Evolutionary conservation across 1,140 invertebrate genomes (phyloP), one percentile per base, ranked within the genome.

Genomic region (Drosophila pectinifera): DNA sequence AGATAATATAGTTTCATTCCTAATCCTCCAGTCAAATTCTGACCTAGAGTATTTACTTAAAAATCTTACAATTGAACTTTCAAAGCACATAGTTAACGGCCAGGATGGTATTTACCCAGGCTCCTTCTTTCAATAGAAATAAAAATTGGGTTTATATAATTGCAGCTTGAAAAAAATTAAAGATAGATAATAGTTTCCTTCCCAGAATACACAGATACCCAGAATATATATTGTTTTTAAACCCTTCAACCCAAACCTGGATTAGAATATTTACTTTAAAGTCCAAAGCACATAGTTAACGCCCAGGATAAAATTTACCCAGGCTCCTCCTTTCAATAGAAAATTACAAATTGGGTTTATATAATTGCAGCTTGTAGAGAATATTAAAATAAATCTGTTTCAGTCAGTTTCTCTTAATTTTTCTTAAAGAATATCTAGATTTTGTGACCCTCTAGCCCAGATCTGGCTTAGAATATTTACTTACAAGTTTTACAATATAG

Each of bases 201-300:
- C n/a, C n/a, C n/a, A n/a, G n/a, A n/a, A n/a, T n/a, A n/a, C n/a
- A n/a, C n/a, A n/a, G n/a, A n/a, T n/a, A n/a, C n/a, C n/a, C n/a
- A n/a, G n/a, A n/a, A n/a, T n/a, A n/a, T n/a, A n/a, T 2, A 24
- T 24, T 24, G 24, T 3, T 24, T 24, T 24, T 22, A 4, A 24
- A 4, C n/a, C n/a, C n/a, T n/a, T n/a, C n/a, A n/a, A n/a, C n/a
- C n/a, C n/a, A n/a, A n/a, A n/a, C n/a, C n/a, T n/a, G n/a, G n/a
- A n/a, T n/a, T n/a, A n/a, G n/a, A n/a, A n/a, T n/a, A n/a, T n/a
- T n/a, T n/a, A n/a, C n/a, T n/a, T n/a, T n/a, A n/a, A n/a, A n/a
- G n/a, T 39, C 6, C 13, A 54, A 46, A 46, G 34, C 41, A 57
- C 59, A 42, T 78, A 58, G 68, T 64, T 65, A 46, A 20, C 54